Base-by-base conservation (phyloP, 2,888 invertebrate genomes). In the Philereme transversata region DNA sequence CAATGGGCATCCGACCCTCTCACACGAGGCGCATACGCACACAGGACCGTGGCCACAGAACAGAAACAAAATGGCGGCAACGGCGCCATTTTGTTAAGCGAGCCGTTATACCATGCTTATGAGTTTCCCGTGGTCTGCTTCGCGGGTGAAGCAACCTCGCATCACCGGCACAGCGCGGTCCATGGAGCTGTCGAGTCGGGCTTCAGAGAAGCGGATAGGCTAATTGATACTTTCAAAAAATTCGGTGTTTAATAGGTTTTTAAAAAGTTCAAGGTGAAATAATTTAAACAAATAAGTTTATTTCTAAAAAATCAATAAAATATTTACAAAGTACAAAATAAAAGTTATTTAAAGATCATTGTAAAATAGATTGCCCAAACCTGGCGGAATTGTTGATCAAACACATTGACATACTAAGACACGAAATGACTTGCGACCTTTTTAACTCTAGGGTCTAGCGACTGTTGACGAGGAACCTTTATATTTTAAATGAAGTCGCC, bases 151-250 rank as follows among this genome's bases (percentile, higher is more conserved):
- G 94, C 95, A 0, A 94, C 95, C 0, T 94, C 95, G 10, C 92
- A 93, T 50, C 93, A 94, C 69, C 93, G 91, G 74, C 96, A 94
- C 76, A 93, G 94, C 0, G 94, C 95, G 0, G 95, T 95, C 0
- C 96, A 96, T 73, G 96, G 96, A 0, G 96, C 96, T 0, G 82
- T 96, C 0, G 96, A 96, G 75, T 93, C 94, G n/a, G 96, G 96
- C 0, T 94, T 94, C 78, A 92, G 96, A 41, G 96, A 96, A 77
- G 96, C 96, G 1, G 88, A 95, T 10, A 88, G 95, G 68, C 77
- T 95, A 34, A 86, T 91, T 38, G 73, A 77, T 4, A 77, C 71
- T 47, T 83, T 88, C 41, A 77, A 82, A 61, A 70, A 73, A 49
- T 64, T 62, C 9, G 43, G 4, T 9, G 8, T 8, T 1, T 38